A percentile compares a stretch with the other conserved stretches of the same genome.
Conservation (phyloP, 2,113 vertebrate species). For the Paradoxurus hermaphroditus region DNA sequence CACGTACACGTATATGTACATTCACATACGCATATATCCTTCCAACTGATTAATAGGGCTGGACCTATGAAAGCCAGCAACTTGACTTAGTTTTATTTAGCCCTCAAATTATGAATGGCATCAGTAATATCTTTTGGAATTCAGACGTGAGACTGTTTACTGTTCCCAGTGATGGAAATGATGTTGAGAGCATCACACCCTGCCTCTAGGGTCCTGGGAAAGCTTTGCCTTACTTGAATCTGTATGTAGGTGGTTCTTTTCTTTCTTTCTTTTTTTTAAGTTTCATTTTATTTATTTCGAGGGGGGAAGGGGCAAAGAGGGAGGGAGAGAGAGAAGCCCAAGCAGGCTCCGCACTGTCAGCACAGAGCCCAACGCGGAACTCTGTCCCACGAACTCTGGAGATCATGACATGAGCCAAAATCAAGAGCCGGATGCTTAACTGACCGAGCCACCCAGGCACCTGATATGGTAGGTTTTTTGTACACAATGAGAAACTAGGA, state of each 20-base stretch:
- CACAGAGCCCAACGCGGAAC: too few species aligned
- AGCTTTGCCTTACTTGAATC: neutral
- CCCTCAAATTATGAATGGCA: slow-evolving; percentile 44
- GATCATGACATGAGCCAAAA: too few species aligned
- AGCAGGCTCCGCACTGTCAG: too few species aligned
- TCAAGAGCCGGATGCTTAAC: too few species aligned
- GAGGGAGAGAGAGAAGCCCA: too few species aligned
- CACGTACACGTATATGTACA: neutral
- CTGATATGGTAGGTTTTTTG: neutral
- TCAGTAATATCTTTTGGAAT: slow-evolving; percentile 54
- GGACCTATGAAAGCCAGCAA: slow-evolving; percentile 13
- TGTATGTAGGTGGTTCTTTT: too few species aligned
- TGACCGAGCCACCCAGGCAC: too few species aligned
- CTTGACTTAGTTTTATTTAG: slow-evolving; percentile 40
- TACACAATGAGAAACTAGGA: neutral
- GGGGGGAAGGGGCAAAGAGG: too few species aligned
- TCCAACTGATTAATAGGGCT: neutral
- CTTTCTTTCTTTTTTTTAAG: too few species aligned
- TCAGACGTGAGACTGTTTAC: slow-evolving; percentile 25
- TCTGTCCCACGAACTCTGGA: too few species aligned
- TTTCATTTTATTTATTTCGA: too few species aligned
- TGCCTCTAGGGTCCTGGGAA: slow-evolving; percentile 36
- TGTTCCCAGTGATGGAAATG: slow-evolving; percentile 23
- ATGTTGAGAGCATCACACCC: neutral
- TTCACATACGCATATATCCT: neutral